Base-by-base conservation (phyloP, 2,797 vertebrate species). In the Anguilla pacifica region DNA sequence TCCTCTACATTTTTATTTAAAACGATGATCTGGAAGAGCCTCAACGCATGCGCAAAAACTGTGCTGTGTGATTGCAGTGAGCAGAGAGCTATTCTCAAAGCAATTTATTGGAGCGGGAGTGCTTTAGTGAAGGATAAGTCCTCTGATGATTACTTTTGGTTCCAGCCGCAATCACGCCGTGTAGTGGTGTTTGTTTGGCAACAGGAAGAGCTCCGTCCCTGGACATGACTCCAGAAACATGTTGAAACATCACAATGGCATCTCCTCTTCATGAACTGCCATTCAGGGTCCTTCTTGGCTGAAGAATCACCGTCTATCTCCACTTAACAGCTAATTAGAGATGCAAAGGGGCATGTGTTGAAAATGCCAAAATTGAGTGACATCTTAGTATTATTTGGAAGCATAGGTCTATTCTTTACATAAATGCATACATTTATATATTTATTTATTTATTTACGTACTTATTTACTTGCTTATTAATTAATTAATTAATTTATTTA, bases 91-190 rank as follows among this genome's bases (percentile, higher is more conserved):
- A 87, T 88, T 85, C 90, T 90, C 88, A 91, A 91, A 90, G 91
- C 91, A 90, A 90, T 91, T 92, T 91, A 72, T 88, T 70, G 61
- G 88, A 86, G 87, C 89, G 84, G 86, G 84, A 72, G 87, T 88
- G 87, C 85, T 61, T 87, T 70, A 72, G 67, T 13, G 61, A 86
- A 59, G 88, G 86, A 89, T 89, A 88, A 67, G 85, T 84, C 83
- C 86, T 87, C 35, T 10, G 86, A 87, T 89, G 72, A 90, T 89
- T 88, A 88, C 88, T 85, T 89, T 85, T 81, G 86, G 53, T 90
- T 86, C 89, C 79, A 87, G 53, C 67, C 53, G 85, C 43, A 85
- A 87, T 87, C 87, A 86, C 83, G 86, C 74, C 82, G 10, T 87
- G 46, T 85, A 86, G 64, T 28, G 49, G 79, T 85, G 64, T 88